These are phyloP conservation scores for Sympetrum striolatum DNA, from an alignment of 2,888 invertebrate species.

Conservation along the genomic window DNA sequence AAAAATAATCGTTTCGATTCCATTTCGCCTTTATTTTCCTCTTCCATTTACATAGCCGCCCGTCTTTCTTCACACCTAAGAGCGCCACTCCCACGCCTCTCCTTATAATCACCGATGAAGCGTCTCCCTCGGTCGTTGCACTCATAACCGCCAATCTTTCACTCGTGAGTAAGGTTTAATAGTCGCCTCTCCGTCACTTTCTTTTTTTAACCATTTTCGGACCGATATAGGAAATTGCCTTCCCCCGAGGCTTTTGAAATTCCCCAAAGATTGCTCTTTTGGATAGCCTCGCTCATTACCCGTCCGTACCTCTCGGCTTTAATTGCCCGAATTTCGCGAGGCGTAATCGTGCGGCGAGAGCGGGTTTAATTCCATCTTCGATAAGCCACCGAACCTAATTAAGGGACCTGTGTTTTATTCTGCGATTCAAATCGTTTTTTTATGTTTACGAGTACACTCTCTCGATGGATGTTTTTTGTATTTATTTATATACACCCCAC, in stretches of 20 bases:
- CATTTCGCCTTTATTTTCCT: neutral
- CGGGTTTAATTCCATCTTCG: too few species aligned
- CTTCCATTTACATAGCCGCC: neutral
- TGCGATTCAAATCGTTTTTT: too few species aligned
- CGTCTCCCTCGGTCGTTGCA: slow-evolving; percentile 2
- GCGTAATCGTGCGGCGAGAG: too few species aligned
- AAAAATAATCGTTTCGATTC: too few species aligned
- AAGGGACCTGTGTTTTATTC: too few species aligned
- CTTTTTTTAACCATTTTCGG: neutral
- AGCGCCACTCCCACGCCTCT: neutral
- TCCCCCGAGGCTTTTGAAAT: neutral
- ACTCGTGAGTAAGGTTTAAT: slow-evolving; percentile 35
- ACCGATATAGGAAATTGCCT: slow-evolving; percentile 33
- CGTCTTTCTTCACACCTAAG: neutral
- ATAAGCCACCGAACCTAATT: too few species aligned
- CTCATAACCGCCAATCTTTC: slow-evolving; percentile 21
- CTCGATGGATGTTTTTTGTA: too few species aligned
- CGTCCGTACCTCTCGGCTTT: too few species aligned
- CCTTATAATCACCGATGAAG: neutral
- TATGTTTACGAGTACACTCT: too few species aligned
- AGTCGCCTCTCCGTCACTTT: neutral
- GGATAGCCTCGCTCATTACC: neutral
- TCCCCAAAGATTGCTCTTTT: neutral
- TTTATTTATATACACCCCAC: too few species aligned
- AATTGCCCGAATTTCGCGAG: too few species aligned